A percentile compares a stretch with the other conserved stretches of the same genome.
Conservation (phyloP, 2,888 invertebrate genomes). For the Abrostola tripartita region DNA sequence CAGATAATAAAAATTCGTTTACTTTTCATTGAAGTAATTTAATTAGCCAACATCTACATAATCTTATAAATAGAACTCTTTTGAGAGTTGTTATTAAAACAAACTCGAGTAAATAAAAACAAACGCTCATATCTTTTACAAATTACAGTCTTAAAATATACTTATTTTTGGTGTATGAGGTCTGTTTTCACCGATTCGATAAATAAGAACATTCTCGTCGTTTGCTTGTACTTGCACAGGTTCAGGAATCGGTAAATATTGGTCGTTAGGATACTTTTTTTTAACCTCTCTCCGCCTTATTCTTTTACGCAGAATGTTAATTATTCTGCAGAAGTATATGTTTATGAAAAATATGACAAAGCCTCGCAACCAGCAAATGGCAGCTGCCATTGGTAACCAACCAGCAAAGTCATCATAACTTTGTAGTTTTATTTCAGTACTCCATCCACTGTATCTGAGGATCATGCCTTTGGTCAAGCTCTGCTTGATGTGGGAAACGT, state of each 20-base stretch:
- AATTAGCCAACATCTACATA: background rate
- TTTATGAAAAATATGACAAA: conserved; percentile 67
- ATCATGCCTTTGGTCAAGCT: conserved; percentile 79
- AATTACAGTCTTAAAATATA: background rate
- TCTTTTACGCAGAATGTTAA: conserved; percentile 56
- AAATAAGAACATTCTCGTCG: conserved; percentile 61
- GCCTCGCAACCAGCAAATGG: conserved; percentile 74
- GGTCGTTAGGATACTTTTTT: conserved; percentile 48
- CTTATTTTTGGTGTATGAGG: conserved; percentile 46
- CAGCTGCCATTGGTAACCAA: conserved; percentile 75
- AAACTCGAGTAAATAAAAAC: background rate
- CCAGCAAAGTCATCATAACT: conserved; percentile 73
- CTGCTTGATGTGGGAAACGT: conserved; percentile 76
- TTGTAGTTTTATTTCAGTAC: conserved; percentile 64
- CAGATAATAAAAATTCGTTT: conserved; percentile 21
- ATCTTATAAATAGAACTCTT: background rate
- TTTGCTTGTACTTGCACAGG: conserved; percentile 40
- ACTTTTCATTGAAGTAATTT: conserved; percentile 6
- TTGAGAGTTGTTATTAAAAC: background rate
- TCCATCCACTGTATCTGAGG: conserved; percentile 77
- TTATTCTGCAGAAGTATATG: conserved; percentile 66
- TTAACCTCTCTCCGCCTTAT: conserved; percentile 65
- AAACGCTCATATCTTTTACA: background rate
- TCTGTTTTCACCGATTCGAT: conserved; percentile 61
- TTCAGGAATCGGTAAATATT: conserved; percentile 70